Evolutionary conservation across 53 echinoderm and acorn worm genomes (phyloP).

Genomic region (Actinopyga echinites): DNA sequence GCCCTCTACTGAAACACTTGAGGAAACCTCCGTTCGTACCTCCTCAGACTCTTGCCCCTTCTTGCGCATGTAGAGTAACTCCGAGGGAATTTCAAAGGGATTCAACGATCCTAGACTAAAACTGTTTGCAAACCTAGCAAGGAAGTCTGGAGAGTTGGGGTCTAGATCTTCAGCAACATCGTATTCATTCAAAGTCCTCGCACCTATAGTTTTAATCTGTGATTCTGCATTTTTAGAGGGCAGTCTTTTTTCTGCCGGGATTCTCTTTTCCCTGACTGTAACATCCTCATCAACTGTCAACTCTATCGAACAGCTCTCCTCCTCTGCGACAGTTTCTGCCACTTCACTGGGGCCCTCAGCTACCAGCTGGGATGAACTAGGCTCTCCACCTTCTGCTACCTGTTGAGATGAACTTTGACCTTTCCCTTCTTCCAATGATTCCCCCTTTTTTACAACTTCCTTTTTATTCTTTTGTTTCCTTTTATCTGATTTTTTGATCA

Average conservation of each 20-base stretch:
- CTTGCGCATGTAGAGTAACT: background rate
- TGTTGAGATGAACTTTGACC: background rate
- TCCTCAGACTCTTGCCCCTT: background rate
- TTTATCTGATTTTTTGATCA: background rate
- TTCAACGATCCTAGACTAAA: constrained; percentile 31
- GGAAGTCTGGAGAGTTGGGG: constrained; percentile 1
- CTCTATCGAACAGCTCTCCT: background rate
- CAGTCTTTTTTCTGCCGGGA: too few relatives aligned
- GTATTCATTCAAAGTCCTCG: too few relatives aligned
- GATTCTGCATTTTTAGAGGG: too few relatives aligned
- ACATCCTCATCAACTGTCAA: background rate
- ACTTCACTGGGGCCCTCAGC: background rate
- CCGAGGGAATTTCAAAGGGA: constrained; percentile 33
- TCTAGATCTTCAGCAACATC: background rate
- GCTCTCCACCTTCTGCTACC: background rate
- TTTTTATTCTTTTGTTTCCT: background rate
- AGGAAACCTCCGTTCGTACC: too few relatives aligned
- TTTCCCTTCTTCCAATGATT: background rate
- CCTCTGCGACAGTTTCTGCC: background rate
- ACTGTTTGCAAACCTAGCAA: constrained; percentile 16
- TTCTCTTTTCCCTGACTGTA: background rate
- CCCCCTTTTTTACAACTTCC: background rate
- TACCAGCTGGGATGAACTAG: background rate
- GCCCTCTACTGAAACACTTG: too few relatives aligned
- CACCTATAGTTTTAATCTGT: too few relatives aligned